These are phyloP conservation scores for Clanis bilineata DNA, from an alignment of 2,888 invertebrate species.

Conservation along the genomic window DNA sequence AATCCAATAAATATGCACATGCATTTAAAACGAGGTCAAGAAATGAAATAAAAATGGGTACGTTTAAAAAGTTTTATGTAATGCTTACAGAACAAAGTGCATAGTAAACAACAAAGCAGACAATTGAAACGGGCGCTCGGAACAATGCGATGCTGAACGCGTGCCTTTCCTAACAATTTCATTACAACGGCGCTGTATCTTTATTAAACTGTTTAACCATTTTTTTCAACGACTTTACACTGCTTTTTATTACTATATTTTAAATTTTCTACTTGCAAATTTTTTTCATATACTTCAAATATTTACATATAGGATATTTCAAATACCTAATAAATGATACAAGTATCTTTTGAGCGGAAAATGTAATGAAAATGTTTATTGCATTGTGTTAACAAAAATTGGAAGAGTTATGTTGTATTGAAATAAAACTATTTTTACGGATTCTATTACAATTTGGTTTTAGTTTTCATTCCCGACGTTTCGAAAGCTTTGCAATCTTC, in stretches of 20 bases:
- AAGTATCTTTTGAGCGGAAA: too few species aligned
- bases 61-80: constrained; percentile 7
- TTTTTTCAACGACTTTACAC: neutral
- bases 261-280: too few species aligned
- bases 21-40: constrained; percentile 1
- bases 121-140: constrained; percentile 27
- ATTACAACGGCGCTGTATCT: constrained; percentile 32
- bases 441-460: too few species aligned
- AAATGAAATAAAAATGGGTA: constrained; percentile 4
- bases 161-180: constrained; percentile 38
- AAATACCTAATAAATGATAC: too few species aligned
- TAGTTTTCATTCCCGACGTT: too few species aligned
- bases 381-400: too few species aligned
- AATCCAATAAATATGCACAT: neutral
- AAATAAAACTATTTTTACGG: too few species aligned
- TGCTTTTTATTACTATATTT: neutral
- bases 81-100: constrained; percentile 12
- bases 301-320: neutral
- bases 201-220: constrained; percentile 23
- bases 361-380: too few species aligned
- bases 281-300: neutral
- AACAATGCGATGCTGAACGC: constrained; percentile 31
- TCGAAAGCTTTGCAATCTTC: too few species aligned
- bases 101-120: constrained; percentile 27
- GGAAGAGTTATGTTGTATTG: too few species aligned